These are phyloP conservation scores for Fregata magnificens DNA, from an alignment of 2,113 vertebrate species.

Conservation along the genomic window DNA sequence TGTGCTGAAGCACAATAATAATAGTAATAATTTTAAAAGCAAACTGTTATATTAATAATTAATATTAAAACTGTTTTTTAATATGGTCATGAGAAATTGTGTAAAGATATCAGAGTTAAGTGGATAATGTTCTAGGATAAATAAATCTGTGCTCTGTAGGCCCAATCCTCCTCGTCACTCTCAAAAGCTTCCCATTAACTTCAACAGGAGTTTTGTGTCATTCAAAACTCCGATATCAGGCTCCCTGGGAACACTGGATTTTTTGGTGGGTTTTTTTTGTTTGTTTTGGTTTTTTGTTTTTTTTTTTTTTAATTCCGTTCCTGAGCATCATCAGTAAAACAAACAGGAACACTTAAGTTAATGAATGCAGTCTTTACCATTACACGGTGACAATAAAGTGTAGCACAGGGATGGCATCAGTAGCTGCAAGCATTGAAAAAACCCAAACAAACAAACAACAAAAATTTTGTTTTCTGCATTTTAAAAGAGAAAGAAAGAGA, in stretches of 20 bases:
- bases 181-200: neutral
- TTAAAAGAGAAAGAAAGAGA: neutral
- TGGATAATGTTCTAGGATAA: neutral
- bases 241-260: neutral
- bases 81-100: conserved; percentile 30
- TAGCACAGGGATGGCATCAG: neutral
- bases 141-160: neutral
- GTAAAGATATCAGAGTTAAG: neutral
- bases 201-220: neutral
- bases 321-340: neutral
- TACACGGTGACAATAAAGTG: neutral
- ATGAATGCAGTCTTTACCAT: neutral
- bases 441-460: neutral
- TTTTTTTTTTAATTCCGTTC: neutral
- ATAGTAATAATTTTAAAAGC: neutral
- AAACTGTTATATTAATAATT: conserved; percentile 36
- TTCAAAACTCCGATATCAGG: neutral
- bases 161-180: neutral
- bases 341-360: neutral
- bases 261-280: neutral
- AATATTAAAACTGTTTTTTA: conserved; percentile 16
- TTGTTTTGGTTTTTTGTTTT: neutral
- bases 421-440: neutral
- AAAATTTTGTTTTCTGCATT: neutral
- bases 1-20: neutral